Conservation (phyloP, 2,888 invertebrate genomes). For the Cephus sareptanus region DNA sequence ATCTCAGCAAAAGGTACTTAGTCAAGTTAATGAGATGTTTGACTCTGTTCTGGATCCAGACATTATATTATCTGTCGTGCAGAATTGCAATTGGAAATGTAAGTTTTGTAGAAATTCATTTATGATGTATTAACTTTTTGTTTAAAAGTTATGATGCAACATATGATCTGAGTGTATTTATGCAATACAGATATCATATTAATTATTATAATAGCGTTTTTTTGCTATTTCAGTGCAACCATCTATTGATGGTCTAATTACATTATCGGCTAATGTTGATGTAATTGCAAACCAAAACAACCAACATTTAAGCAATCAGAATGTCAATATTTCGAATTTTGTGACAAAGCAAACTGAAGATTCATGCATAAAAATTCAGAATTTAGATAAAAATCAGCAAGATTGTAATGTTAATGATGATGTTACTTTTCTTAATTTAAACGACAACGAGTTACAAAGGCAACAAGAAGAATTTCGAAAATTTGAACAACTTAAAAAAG, state of each 20-base stretch:
- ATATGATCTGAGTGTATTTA: background rate
- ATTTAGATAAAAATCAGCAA: conserved; percentile 5
- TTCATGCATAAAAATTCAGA: background rate
- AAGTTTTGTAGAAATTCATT: conserved; percentile 26
- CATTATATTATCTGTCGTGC: conserved; percentile 48
- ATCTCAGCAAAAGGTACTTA: conserved; percentile 33
- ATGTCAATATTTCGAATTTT: conserved; percentile 9
- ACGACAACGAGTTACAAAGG: conserved; percentile 26
- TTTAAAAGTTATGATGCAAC: conserved; percentile 2
- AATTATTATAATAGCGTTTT: background rate
- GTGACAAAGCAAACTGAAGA: conserved; percentile 1
- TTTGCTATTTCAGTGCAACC: conserved; percentile 36
- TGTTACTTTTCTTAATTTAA: conserved; percentile 17
- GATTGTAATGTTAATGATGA: conserved; percentile 9
- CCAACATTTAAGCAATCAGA: conserved; percentile 1
- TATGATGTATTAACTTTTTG: background rate
- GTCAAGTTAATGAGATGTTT: conserved; percentile 51
- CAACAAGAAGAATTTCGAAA: conserved; percentile 33
- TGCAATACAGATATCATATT: conserved; percentile 2
- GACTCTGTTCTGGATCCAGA: conserved; percentile 43
- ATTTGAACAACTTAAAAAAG: conserved; percentile 30
- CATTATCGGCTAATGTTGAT: conserved; percentile 38
- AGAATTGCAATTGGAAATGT: conserved; percentile 52
- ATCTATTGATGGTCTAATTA: conserved; percentile 44
- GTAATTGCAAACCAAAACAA: conserved; percentile 9